These are phyloP conservation scores for Agelas oroides DNA, from an alignment of 37 sponge, comb jelly and placozoan genomes.

Conservation along the genomic window DNA sequence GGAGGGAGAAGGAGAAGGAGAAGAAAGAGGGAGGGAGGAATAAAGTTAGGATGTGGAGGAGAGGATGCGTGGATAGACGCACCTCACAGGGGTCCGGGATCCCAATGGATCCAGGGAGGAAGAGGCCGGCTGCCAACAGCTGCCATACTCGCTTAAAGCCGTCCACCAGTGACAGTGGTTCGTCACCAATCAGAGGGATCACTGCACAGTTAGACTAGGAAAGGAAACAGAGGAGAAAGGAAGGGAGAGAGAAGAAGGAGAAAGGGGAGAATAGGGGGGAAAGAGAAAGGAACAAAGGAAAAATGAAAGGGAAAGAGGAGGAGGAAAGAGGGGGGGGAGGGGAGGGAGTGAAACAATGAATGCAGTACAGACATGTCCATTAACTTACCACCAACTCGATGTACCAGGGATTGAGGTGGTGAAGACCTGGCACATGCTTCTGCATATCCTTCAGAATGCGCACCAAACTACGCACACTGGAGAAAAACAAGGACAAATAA, in stretches of 20 bases:
- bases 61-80: background rate
- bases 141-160: conserved; percentile 78
- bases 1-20: background rate
- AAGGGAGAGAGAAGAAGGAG: background rate
- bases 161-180: conserved; percentile 57
- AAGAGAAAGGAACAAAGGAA: too few relatives aligned
- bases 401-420: conserved; percentile 77
- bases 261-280: too few relatives aligned
- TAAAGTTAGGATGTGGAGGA: background rate
- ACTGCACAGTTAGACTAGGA: conserved; percentile 66
- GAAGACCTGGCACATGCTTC: conserved; percentile 72
- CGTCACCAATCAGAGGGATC: conserved; percentile 64
- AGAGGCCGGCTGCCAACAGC: conserved; percentile 87
- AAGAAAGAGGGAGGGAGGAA: background rate
- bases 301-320: background rate
- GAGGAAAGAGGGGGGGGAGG: background rate
- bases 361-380: background rate
- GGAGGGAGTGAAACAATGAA: background rate
- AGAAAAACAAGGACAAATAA: too few relatives aligned
- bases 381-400: conserved; percentile 83
- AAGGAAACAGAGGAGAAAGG: too few relatives aligned
- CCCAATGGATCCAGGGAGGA: conserved; percentile 89
- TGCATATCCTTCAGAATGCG: conserved; percentile 84
- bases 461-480: conserved; percentile 69
- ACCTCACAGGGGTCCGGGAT: conserved; percentile 96